Base-by-base conservation (phyloP, 2,888 invertebrate genomes). In the Drosophila borealis region DNA sequence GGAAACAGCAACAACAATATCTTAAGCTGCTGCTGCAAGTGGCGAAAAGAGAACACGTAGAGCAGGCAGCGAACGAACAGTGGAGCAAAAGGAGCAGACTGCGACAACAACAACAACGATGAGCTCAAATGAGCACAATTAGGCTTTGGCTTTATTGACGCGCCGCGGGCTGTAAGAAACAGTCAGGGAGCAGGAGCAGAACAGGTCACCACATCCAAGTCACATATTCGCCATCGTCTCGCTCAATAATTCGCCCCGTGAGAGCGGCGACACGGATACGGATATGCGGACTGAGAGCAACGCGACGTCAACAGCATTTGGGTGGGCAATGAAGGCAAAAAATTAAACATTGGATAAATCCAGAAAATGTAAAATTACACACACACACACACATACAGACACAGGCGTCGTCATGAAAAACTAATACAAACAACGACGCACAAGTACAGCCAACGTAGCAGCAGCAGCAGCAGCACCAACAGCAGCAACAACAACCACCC, bases 71-170 rank as follows among this genome's bases (percentile, higher is more conserved):
- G n/a, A 67, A 54, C 63, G 51, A 71, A 69, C 46, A 49, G 56
- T 61, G 41, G 60, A 63, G 72, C 69, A 68, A 70, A 73, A 75
- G 80, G 63, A 78, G 63, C 67, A 53, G 61, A 64, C 29, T 29
- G 29, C 59, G 69, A 41, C 39, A 50, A 49, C 34, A 56, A 49
- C 62, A 63, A 14, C 17, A 42, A 49, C 70, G 70, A 49, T 62
- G 80, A 81, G 77, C 74, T 80, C 72, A 86, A 88, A 88, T 83
- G 88, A 88, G 87, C 78, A 83, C 88, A 86, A 86, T 86, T 86
- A 86, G 88, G 87, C 84, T 81, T 78, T 80, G 74, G 79, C 87
- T 86, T 81, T 86, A 82, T 86, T 81, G 87, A 82, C 68, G 79
- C 74, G 69, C 66, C 81, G 74, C 66, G 55, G 69, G 68, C 60